Percentiles rank a stretch among this genome's conserved stretches.
Evolutionary conservation across 2,113 vertebrate species (phyloP).

Genomic region (Mormoops blainvillei): DNA sequence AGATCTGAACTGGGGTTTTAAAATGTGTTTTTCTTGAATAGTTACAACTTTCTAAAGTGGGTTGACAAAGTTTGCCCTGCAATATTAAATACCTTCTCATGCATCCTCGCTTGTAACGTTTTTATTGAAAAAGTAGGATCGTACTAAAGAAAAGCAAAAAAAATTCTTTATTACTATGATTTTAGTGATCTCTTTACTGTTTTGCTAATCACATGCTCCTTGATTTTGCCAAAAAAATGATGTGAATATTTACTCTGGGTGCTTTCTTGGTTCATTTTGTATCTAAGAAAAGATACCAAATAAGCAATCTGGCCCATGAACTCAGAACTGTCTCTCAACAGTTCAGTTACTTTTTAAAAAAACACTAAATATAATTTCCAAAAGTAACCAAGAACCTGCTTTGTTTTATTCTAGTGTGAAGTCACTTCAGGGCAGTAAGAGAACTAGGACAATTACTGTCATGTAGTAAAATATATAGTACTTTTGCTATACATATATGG

Average conservation of each 20-base stretch:
- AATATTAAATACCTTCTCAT: neutral
- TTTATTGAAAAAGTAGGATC: neutral
- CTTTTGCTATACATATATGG: neutral
- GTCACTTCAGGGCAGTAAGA: neutral
- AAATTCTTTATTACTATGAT: neutral
- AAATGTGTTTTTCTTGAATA: neutral
- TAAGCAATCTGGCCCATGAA: neutral
- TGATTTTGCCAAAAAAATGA: neutral
- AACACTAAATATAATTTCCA: neutral
- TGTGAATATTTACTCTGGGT: neutral
- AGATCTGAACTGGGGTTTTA: neutral
- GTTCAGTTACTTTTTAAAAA: neutral
- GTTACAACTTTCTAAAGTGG: neutral
- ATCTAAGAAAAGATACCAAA: neutral
- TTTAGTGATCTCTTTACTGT: neutral
- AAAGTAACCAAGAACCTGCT: neutral
- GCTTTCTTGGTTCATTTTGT: neutral
- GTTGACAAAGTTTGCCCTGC: neutral
- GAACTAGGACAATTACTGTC: neutral
- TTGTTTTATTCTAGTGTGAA: slow-evolving; percentile 50
- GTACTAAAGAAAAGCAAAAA: neutral
- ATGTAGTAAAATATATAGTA: neutral
- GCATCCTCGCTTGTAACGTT: neutral
- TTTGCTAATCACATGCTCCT: neutral
- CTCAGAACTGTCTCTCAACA: neutral